These are phyloP conservation scores for Agrilus biguttatus DNA, from an alignment of 2,888 invertebrate genomes.

Conservation along the genomic window DNA sequence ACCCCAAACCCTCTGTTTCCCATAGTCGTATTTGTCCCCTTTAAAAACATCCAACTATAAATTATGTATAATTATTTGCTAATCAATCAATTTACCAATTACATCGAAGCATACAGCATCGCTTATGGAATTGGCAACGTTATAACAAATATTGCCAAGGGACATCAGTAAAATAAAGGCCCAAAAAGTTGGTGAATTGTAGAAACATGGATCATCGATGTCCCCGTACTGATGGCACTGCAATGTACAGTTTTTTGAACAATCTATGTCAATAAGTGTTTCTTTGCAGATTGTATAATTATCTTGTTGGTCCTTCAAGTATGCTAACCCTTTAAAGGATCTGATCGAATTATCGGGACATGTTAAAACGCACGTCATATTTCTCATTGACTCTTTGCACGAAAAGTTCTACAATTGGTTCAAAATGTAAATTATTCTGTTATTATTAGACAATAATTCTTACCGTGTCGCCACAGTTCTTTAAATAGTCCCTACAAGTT, in stretches of 20 bases:
- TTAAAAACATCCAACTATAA: no score
- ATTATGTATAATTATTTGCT: neutral
- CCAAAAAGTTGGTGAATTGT: conserved; percentile 54
- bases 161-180: conserved; percentile 56
- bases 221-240: conserved; percentile 21
- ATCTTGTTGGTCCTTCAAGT: no score
- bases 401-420: conserved; percentile 18
- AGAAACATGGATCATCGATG: conserved; percentile 30
- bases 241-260: conserved; percentile 2
- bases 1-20: conserved; percentile 70
- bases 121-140: conserved; percentile 73
- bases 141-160: conserved; percentile 63
- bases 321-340: no score
- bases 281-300: no score
- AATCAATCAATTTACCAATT: conserved; percentile 42
- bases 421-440: neutral
- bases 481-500: neutral
- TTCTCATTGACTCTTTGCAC: no score
- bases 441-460: neutral
- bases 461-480: no score
- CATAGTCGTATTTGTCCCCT: conserved; percentile 61
- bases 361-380: no score
- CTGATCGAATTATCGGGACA: no score
- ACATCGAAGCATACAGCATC: conserved; percentile 86
- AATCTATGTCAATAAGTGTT: no score